Evolutionary conservation across 2,113 vertebrate genomes (phyloP), one percentile per base, ranked within the genome.

Genomic region (Mixornis gularis): DNA sequence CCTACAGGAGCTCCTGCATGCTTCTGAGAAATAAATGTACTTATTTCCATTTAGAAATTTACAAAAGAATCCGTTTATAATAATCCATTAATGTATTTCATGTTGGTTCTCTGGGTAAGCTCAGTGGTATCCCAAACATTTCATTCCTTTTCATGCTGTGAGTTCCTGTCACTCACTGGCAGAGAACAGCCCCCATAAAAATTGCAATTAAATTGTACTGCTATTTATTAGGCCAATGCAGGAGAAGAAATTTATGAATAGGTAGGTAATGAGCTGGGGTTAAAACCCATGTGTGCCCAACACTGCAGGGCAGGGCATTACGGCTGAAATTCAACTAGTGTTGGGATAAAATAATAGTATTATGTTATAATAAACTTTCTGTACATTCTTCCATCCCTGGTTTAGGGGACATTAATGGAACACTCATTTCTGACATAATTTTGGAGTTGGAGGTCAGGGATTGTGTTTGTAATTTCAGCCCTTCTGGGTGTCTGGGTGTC

Each of bases 251-350:
- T 40, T 8, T 40, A 90, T 80, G 29, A 22, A 14, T 32, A 88
- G 8, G 30, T 13, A 41, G 53, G 34, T 69, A 71, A 65, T 38
- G 41, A 72, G 7, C 8, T 7, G 44, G 25, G 49, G 27, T 73
- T 72, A 63, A 68, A 81, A 43, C 8, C 16, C 25, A 17, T 0
- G 0, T 2, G 3, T 55, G 53, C 44, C 32, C 2, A 0, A 6
- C 17, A 7, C 17, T 44, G 26, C 12, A 44, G 46, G 70, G 21
- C 10, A 44, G 41, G 46, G 38, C 38, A 49, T 13, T 36, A 83
- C 20, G 44, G 6, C 51, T 88, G 60, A 44, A 77, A 79, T 46
- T 40, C 46, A 41, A 2, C 16, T 27, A 5, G 1, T 40, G 30
- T 25, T 72, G 66, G 27, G 34, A 7, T 34, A 6, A 32, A 7